Conservation (phyloP, 2,113 vertebrate genomes). For the Prietella phreatophila region DNA sequence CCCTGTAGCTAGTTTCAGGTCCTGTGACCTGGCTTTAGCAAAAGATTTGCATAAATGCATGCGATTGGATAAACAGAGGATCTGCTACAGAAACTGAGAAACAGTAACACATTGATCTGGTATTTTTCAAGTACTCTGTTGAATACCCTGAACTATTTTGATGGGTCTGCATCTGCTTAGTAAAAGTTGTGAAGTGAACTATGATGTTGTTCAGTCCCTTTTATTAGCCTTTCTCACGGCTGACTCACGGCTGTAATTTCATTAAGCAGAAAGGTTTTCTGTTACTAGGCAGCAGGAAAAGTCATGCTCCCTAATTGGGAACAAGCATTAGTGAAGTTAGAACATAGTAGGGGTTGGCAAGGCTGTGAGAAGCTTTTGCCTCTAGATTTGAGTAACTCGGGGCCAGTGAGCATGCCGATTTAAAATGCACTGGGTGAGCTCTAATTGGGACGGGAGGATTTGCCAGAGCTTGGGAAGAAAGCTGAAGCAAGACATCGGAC, state of each 20-base stretch:
- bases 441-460: conserved; percentile 43
- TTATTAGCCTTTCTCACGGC: not conserved
- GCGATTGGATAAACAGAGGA: not conserved
- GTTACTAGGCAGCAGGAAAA: conserved; percentile 30
- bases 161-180: not conserved
- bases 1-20: not conserved
- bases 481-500: conserved; percentile 5
- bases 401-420: conserved; percentile 19
- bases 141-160: not conserved
- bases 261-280: conserved; percentile 34
- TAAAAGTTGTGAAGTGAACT: not conserved
- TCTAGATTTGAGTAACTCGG: conserved; percentile 18
- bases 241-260: conserved; percentile 32
- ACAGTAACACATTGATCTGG: not conserved
- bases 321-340: conserved; percentile 35
- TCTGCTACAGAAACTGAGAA: not conserved
- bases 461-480: conserved; percentile 3
- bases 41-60: not conserved
- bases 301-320: conserved; percentile 47
- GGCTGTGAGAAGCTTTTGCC: conserved; percentile 15
- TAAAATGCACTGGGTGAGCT: conserved; percentile 24
- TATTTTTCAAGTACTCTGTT: not conserved
- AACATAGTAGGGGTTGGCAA: conserved; percentile 27
- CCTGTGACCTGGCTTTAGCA: not conserved
- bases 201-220: not conserved